Conservation (phyloP, 2,888 invertebrate genomes). For the Dendrolimus houi region DNA sequence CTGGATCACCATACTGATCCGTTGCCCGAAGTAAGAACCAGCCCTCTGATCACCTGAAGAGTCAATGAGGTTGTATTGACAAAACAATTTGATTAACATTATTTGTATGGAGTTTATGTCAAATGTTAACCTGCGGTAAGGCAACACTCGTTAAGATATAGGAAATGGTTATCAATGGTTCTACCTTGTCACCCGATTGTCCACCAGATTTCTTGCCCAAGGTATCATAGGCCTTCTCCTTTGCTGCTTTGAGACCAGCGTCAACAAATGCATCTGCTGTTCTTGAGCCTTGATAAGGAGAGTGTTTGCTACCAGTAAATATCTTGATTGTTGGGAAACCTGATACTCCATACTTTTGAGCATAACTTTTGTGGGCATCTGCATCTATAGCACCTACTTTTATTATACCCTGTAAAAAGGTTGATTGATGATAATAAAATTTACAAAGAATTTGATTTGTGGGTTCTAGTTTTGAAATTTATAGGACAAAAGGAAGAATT, state of each 20-base stretch:
- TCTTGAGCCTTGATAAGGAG: constrained; percentile 89
- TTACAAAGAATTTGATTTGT: too few species aligned
- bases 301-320: constrained; percentile 91
- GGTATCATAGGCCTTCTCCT: constrained; percentile 82
- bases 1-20: too few species aligned
- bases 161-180: constrained; percentile 9
- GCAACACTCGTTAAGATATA: too few species aligned
- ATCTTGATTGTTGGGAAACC: constrained; percentile 98
- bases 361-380: constrained; percentile 90
- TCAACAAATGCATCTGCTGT: constrained; percentile 92
- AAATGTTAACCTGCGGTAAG: too few species aligned
- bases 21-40: too few species aligned
- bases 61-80: too few species aligned
- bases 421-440: too few species aligned
- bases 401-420: constrained; percentile 83
- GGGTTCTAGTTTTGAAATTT: too few species aligned
- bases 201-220: constrained; percentile 78
- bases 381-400: constrained; percentile 97
- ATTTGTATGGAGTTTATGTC: too few species aligned
- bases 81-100: too few species aligned
- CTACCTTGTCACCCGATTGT: constrained; percentile 58
- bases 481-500: too few species aligned
- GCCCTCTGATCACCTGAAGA: too few species aligned
- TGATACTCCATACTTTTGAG: constrained; percentile 85
- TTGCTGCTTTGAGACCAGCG: constrained; percentile 86